These are phyloP conservation scores for Caradrina clavipalpis DNA, from an alignment of 2,888 invertebrate genomes.

Conservation along the genomic window DNA sequence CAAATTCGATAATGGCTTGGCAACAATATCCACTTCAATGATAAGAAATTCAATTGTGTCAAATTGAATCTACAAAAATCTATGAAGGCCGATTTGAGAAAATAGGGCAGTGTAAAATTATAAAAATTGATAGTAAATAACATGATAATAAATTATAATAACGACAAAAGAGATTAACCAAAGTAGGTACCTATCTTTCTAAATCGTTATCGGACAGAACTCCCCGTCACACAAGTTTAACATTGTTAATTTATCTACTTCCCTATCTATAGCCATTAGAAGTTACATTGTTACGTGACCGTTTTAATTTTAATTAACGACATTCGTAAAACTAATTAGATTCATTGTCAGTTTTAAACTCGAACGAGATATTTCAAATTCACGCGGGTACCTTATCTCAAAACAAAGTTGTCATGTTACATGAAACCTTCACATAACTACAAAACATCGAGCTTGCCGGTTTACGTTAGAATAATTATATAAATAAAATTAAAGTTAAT, in stretches of 20 bases:
- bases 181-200: not conserved
- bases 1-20: not conserved
- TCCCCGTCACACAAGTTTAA: not conserved
- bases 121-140: not conserved
- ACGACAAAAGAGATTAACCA: not conserved
- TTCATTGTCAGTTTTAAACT: not conserved
- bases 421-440: conserved; percentile 2
- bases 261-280: not conserved
- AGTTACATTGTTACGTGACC: conserved; percentile 25
- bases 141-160: conserved; percentile 6
- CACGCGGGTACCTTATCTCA: not conserved
- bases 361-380: not conserved
- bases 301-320: conserved; percentile 35
- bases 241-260: conserved; percentile 1
- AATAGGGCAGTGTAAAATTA: not conserved
- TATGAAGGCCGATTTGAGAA: not conserved
- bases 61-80: not conserved
- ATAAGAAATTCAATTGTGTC: not conserved
- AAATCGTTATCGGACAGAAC: not conserved
- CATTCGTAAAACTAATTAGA: conserved; percentile 30
- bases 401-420: conserved; percentile 17
- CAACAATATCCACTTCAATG: not conserved
- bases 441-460: conserved; percentile 5
- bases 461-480: conserved; percentile 13
- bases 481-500: conserved; percentile 15